A percentile compares a stretch with the other conserved stretches of the same genome.
Conservation (phyloP, 2,113 vertebrate species). For the Paradoxurus hermaphroditus region DNA sequence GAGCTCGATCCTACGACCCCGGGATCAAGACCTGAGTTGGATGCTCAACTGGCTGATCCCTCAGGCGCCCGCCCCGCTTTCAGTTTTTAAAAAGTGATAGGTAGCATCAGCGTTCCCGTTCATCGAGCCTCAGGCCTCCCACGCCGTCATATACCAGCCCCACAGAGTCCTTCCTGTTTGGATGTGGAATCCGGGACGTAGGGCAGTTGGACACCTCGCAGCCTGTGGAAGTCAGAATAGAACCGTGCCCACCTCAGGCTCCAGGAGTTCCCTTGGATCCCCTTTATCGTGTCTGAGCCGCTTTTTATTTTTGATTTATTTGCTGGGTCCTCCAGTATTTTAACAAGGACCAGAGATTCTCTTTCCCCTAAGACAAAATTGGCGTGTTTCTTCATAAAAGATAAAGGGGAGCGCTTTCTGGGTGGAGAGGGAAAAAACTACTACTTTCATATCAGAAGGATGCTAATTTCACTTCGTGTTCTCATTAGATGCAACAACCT, state of each 20-base stretch:
- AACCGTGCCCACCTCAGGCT: background rate
- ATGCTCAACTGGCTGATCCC: background rate
- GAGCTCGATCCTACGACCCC: background rate
- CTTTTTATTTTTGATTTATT: background rate
- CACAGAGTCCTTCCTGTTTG: background rate
- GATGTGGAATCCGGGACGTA: background rate
- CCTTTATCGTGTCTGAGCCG: background rate
- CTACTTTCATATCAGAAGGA: background rate
- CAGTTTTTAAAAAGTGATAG: background rate
- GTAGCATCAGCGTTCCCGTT: background rate
- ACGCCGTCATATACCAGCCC: background rate
- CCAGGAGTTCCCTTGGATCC: background rate
- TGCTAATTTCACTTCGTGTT: slow-evolving; percentile 39
- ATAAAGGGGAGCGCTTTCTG: background rate
- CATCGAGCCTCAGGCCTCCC: background rate
- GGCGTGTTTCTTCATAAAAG: slow-evolving; percentile 5
- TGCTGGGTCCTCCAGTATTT: background rate
- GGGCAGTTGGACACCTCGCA: background rate
- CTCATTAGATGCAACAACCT: background rate
- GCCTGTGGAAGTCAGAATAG: background rate
- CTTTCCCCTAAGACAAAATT: background rate
- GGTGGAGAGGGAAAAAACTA: background rate
- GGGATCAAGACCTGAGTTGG: background rate
- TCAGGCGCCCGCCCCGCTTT: background rate
- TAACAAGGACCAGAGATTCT: background rate